Conservation (phyloP, 2,113 vertebrate species). For the Ginglymostoma cirratum region DNA sequence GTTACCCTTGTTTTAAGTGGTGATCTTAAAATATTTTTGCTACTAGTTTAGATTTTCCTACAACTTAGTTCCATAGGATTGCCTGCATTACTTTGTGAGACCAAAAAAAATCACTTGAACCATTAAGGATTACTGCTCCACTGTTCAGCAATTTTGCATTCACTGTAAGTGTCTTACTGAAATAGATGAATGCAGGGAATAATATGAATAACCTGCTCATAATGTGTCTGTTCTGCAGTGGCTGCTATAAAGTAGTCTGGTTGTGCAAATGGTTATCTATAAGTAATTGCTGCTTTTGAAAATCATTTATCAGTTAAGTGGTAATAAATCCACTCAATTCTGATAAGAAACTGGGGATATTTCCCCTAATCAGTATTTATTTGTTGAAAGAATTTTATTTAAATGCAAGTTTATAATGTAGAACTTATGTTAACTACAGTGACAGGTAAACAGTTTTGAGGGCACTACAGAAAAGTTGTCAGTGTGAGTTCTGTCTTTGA, state of each 20-base stretch:
- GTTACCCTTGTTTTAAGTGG: neutral
- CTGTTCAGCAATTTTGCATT: neutral
- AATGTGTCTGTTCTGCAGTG: neutral
- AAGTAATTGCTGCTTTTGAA: neutral
- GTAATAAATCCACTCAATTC: neutral
- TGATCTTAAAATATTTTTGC: neutral
- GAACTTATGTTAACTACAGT: neutral
- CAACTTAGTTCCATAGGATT: neutral
- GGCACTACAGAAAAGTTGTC: neutral
- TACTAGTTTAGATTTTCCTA: neutral
- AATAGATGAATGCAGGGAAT: too few species aligned
- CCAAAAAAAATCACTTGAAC: neutral
- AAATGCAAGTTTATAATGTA: neutral
- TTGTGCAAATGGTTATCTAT: neutral
- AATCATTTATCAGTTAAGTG: conserved; percentile 1
- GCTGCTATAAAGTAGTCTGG: neutral
- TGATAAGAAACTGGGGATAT: neutral
- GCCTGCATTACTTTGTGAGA: neutral
- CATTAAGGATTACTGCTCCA: neutral
- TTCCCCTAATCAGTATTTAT: neutral
- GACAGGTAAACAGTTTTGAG: neutral
- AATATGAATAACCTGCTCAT: neutral
- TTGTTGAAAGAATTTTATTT: neutral
- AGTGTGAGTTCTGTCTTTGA: neutral
- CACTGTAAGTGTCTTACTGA: neutral